Base-by-base conservation (phyloP, 2,797 vertebrate genomes). In the Odontamblyopus rebecca region DNA sequence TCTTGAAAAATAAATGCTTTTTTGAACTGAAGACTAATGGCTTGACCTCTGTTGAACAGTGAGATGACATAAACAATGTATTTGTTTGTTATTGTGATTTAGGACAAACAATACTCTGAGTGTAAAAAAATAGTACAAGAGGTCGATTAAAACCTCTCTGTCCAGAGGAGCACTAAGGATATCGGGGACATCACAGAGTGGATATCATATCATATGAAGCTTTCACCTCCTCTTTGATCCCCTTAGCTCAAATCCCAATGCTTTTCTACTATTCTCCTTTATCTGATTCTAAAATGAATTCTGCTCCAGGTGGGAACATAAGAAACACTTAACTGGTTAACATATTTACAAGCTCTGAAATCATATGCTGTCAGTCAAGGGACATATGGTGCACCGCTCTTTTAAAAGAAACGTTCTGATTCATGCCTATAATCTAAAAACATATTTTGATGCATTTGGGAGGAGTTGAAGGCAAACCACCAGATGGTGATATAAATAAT, bases 321-420 rank as follows among this genome's bases (percentile, higher is more conserved):
- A 38, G 51, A 73, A 68, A 76, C 76, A 85, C 82, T 86, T 85
- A 85, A 82, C 67, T 50, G 80, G 82, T 79, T 84, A 86, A 82
- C 77, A 72, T 71, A 79, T 87, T 90, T 85, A 73, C 72, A 66
- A 64, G 73, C 61, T 54, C 72, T 78, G 74, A 88, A 82, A 73
- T 74, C 69, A 79, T 70, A 82, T 63, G 71, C 70, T 76, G 80
- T 80, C 84, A 84, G 69, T 77, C 72, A 77, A 75, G 66, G 77
- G 50, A 71, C 61, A 75, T 35, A 60, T n/a, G n/a, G 15, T 75
- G 67, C 50, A 67, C 44, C 29, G 2, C 73, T 82, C 78, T 82
- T 59, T 77, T 69, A 29, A 30, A 38, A 57, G 19, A 56, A 18
- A 15, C 23, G 41, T 6, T 38, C 65, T 51, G 57, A 77, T 76